Evolutionary conservation across 2,113 vertebrate genomes (phyloP), one percentile per base, ranked within the genome.

Genomic region (Festucalex cinctus): DNA sequence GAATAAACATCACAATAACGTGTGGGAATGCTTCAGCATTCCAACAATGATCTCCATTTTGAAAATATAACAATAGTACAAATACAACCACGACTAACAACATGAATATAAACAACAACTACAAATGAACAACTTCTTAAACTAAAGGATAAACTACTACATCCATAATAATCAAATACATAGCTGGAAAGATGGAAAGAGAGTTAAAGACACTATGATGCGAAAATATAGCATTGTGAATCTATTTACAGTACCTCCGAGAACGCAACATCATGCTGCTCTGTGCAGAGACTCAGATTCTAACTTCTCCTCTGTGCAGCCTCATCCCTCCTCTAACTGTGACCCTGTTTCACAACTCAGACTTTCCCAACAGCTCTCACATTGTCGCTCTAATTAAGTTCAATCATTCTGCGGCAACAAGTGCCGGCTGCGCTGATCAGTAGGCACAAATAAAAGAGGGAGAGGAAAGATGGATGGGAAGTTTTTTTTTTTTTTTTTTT

Each of bases 301-400:
- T 65, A 65, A 72, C 73, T 70, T 63, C 63, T 67, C 49, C 54
- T 48, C 68, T 24, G 53, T 3, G 46, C 69, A 6, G 59, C 63
- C 32, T 59, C 46, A 44, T n/a, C 36, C 51, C 63, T 75, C 32
- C 61, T 60, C 66, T 54, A 37, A 63, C 74, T 28, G 49, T 59
- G 51, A 65, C 76, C 78, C 78, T 69, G 71, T 75, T 82, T 73
- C 39, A 69, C 61, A 39, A 63, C 81, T 77, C 65, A 51, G 53
- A 74, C 81, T 83, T 68, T 53, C 80, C 70, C 66, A 69, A 76
- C 43, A n/a, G 41, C 65, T 68, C 84, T 44, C 81, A 83, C 84
- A 69, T 77, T 82, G 84, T 83, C 68, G 73, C 36, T 84, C 88
- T 92, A 93, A 93, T 93, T 88, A 92, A 90, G 91, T 76, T 86